Conservation (phyloP, 2,888 invertebrate species). For the Lagria hirta region DNA sequence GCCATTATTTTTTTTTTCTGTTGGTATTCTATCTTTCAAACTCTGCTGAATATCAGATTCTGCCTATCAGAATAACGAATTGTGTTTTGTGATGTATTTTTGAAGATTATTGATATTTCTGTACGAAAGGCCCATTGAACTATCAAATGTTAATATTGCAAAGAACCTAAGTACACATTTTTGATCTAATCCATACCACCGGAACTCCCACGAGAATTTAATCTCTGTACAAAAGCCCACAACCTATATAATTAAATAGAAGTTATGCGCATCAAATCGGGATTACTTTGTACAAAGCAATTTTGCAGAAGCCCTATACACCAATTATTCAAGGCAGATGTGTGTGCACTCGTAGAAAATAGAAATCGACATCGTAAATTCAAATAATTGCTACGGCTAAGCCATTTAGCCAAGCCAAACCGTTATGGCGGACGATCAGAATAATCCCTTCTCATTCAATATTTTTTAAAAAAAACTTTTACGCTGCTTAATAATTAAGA, state of each 20-base stretch:
- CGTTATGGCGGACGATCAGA: constrained; percentile 9
- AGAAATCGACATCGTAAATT: constrained; percentile 38
- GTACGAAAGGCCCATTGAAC: too few relatives aligned
- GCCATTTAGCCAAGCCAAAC: constrained; percentile 30
- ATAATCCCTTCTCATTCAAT: constrained; percentile 10
- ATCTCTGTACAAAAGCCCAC: constrained; percentile 1
- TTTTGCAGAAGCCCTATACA: constrained; percentile 37
- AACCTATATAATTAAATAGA: constrained; percentile 5
- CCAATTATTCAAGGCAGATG: constrained; percentile 44
- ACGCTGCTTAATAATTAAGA: too few relatives aligned
- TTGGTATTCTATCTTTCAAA: neutral
- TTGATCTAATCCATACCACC: neutral
- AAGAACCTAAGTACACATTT: neutral
- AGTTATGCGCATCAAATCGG: constrained; percentile 42
- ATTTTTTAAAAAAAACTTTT: too few relatives aligned
- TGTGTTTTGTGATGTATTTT: too few relatives aligned
- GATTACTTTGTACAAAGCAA: constrained; percentile 45
- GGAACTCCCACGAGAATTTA: neutral
- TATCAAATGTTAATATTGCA: constrained; percentile 1
- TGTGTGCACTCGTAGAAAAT: constrained; percentile 37
- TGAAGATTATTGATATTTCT: too few relatives aligned
- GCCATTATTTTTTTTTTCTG: constrained; percentile 1
- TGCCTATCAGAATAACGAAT: too few relatives aligned
- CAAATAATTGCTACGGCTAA: constrained; percentile 37
- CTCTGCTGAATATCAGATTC: neutral